These are phyloP conservation scores for Acheta domesticus DNA, from an alignment of 2,888 invertebrate genomes.

Conservation along the genomic window DNA sequence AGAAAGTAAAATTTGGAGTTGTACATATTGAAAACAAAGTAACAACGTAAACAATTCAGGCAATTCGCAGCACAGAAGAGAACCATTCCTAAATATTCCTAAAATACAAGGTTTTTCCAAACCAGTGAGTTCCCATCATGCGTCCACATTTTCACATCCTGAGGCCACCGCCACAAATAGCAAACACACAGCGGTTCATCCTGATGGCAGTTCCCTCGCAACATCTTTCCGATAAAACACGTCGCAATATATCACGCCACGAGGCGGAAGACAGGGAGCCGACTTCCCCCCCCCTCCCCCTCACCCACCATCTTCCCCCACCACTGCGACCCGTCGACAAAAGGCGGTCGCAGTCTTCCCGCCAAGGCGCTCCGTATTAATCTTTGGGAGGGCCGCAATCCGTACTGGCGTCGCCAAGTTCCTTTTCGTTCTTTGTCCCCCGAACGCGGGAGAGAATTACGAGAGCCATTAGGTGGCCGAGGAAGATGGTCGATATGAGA, in stretches of 20 bases:
- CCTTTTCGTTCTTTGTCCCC: not conserved
- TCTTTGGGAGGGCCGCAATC: not conserved
- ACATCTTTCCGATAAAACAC: constrained; percentile 11
- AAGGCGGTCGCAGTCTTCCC: constrained; percentile 18
- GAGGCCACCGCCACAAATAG: not conserved
- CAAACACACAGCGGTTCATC: not conserved
- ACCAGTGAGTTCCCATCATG: too few relatives aligned
- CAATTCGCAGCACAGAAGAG: too few relatives aligned
- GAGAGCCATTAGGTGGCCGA: not conserved
- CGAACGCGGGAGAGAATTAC: not conserved
- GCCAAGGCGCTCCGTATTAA: not conserved
- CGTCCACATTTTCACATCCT: too few relatives aligned
- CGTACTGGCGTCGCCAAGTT: not conserved
- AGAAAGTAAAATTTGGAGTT: too few relatives aligned
- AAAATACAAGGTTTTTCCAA: too few relatives aligned
- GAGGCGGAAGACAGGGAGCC: not conserved
- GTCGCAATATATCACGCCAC: constrained; percentile 18
- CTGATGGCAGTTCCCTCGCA: not conserved
- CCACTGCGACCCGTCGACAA: not conserved
- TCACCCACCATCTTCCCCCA: not conserved
- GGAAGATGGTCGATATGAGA: not conserved
- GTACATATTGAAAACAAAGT: too few relatives aligned
- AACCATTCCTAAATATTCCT: too few relatives aligned
- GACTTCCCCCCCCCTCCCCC: not conserved
- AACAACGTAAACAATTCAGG: too few relatives aligned